Percentiles rank a stretch among this genome's conserved stretches.
These are phyloP conservation scores for Camponotus vicinus DNA, from an alignment of 1,140 invertebrate species.

Conservation along the genomic window DNA sequence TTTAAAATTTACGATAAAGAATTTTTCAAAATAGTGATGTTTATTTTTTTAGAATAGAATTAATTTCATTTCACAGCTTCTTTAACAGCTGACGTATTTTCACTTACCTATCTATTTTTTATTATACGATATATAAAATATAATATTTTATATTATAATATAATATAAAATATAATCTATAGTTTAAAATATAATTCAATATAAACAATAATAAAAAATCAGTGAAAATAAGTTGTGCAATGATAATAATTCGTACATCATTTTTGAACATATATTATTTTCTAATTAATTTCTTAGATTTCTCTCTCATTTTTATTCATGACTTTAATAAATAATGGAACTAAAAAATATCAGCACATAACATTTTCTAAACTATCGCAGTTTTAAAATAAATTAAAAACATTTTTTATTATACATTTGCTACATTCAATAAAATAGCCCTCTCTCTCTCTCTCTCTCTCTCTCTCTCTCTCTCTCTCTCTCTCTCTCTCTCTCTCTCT, in stretches of 20 bases:
- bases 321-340: background rate
- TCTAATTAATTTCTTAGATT: constrained; percentile 15
- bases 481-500: no score
- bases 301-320: constrained; percentile 23
- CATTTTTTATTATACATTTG: no score
- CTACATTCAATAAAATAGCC: no score
- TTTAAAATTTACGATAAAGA: background rate
- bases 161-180: no score
- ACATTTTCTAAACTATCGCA: no score
- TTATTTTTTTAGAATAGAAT: background rate
- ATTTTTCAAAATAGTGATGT: background rate
- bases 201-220: background rate
- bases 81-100: background rate
- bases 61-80: background rate
- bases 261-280: background rate
- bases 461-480: no score
- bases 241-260: background rate
- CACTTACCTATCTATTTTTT: background rate
- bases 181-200: no score
- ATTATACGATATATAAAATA: background rate
- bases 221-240: background rate
- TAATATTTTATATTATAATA: no score
- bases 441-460: no score
- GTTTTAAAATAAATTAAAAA: no score
- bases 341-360: background rate